These are phyloP conservation scores for Anarhynchus alexandrinus DNA, from an alignment of 2,113 vertebrate species.

Conservation along the genomic window DNA sequence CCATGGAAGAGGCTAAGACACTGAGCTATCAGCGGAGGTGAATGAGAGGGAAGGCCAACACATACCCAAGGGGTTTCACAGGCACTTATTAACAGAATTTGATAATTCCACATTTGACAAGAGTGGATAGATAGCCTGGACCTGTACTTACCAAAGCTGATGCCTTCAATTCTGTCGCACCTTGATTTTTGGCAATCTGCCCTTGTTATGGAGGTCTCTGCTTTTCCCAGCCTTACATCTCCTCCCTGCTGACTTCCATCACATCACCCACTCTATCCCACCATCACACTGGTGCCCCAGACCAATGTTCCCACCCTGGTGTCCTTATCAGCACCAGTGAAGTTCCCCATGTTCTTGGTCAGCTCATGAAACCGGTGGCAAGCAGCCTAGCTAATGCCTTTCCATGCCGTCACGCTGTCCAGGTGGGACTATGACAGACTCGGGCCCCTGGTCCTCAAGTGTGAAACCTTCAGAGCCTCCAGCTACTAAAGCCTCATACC, in stretches of 20 bases:
- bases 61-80: not conserved
- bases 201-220: not conserved
- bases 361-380: fast-evolving
- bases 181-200: no score
- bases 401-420: not conserved
- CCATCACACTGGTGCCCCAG: not conserved
- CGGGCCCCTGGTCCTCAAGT: fast-evolving
- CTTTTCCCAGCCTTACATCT: not conserved
- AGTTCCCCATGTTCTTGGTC: no score
- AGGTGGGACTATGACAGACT: not conserved
- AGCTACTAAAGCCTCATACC: not conserved
- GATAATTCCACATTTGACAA: not conserved
- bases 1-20: not conserved
- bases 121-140: no score
- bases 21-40: not conserved
- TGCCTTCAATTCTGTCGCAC: not conserved
- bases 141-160: not conserved
- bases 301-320: not conserved
- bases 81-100: not conserved
- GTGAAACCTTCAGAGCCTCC: not conserved
- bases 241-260: not conserved
- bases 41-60: not conserved
- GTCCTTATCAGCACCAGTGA: not conserved
- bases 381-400: not conserved
- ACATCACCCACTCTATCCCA: not conserved